Percentiles rank a stretch among this genome's conserved stretches.
Evolutionary conservation across 2,113 vertebrate species (phyloP).

Genomic region (Irena cyanogastra): DNA sequence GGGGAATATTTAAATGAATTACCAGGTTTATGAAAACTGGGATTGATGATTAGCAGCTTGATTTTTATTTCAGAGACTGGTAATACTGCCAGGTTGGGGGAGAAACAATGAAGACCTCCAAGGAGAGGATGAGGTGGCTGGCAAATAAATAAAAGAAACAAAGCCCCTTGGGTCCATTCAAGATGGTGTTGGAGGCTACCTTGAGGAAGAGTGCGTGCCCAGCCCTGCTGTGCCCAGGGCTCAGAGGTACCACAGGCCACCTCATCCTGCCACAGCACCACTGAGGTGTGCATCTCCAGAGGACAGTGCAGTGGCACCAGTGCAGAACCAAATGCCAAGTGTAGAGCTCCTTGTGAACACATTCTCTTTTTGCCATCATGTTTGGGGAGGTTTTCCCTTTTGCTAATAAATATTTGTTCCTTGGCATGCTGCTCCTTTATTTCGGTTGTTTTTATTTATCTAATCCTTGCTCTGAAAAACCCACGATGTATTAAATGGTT

Average conservation of each 20-base stretch:
- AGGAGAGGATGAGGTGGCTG: neutral
- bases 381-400: neutral
- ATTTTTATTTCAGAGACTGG: neutral
- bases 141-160: neutral
- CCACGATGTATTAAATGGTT: neutral
- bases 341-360: neutral
- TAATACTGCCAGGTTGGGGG: neutral
- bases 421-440: neutral
- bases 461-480: neutral
- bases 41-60: neutral
- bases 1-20: neutral
- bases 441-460: neutral
- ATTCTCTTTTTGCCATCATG: neutral
- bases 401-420: neutral
- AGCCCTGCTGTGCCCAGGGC: neutral
- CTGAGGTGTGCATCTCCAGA: neutral
- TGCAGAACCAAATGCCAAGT: neutral
- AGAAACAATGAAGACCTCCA: neutral
- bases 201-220: neutral
- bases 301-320: neutral
- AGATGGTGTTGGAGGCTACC: neutral
- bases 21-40: neutral
- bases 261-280: neutral
- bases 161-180: neutral
- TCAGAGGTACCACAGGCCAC: neutral